Conservation (phyloP, 2,113 vertebrate genomes). For the Ivindomyrus marchei region DNA sequence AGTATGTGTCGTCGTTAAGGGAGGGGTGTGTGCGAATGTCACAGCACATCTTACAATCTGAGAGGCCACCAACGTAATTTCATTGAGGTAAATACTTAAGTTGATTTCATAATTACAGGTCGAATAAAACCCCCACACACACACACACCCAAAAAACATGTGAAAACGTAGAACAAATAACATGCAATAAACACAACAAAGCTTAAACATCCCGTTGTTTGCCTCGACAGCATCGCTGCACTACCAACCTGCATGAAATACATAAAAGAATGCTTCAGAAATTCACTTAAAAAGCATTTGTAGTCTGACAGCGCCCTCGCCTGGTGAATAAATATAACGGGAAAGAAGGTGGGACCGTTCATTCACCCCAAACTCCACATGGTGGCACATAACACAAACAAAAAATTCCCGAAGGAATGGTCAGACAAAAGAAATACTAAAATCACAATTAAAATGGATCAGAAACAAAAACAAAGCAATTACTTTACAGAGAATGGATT, state of each 20-base stretch:
- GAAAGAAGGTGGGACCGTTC: neutral
- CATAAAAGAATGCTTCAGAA: neutral
- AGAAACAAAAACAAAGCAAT: neutral
- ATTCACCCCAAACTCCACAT: neutral
- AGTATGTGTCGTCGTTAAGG: neutral
- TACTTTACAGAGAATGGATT: neutral
- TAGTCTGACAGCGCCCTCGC: neutral
- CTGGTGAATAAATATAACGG: neutral
- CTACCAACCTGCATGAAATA: neutral
- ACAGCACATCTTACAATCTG: neutral
- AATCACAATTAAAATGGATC: neutral
- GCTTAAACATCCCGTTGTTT: neutral
- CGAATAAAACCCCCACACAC: neutral
- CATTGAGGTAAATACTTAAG: neutral
- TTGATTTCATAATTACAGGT: neutral
- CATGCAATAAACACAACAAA: neutral
- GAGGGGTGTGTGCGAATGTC: neutral
- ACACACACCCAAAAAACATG: neutral
- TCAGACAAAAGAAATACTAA: neutral
- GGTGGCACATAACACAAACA: neutral
- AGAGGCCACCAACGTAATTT: neutral
- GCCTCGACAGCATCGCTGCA: neutral
- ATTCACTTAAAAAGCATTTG: neutral
- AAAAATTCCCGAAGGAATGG: neutral
- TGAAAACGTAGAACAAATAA: neutral